Conservation (phyloP, 2,113 vertebrate species). For the Cryptomyrus ogoouensis region DNA sequence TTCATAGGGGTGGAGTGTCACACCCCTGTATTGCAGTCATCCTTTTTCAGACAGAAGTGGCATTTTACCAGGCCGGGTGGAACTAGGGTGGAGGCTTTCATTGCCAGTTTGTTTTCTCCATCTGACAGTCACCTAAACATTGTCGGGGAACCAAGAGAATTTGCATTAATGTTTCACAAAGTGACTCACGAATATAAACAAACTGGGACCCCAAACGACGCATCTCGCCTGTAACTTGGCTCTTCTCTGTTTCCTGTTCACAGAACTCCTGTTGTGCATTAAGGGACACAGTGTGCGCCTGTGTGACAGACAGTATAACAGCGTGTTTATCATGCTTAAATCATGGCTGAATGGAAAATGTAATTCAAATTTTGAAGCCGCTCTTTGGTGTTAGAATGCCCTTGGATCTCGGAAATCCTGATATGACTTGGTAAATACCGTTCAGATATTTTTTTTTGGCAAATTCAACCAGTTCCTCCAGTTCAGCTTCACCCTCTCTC, state of each 20-base stretch:
- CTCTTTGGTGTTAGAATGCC: neutral
- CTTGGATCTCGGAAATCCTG: neutral
- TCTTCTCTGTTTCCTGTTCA: neutral
- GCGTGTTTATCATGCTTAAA: neutral
- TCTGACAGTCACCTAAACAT: neutral
- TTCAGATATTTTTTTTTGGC: neutral
- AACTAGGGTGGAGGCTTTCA: neutral
- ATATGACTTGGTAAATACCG: neutral
- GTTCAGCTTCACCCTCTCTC: neutral
- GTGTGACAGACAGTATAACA: neutral
- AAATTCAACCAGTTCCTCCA: neutral
- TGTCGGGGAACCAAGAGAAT: conserved; percentile 5
- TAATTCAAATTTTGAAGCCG: neutral
- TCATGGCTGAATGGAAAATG: neutral
- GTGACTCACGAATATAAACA: neutral
- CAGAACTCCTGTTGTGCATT: neutral
- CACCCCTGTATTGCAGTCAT: neutral
- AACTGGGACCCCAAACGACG: neutral
- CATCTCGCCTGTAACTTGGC: neutral
- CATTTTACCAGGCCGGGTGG: neutral
- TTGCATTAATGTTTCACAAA: conserved; percentile 1
- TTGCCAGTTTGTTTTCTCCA: neutral
- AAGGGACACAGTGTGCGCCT: neutral
- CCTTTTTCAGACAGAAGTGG: neutral
- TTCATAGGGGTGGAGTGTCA: neutral